Conservation (phyloP, 2,113 vertebrate genomes). For the Cygnus atratus region DNA sequence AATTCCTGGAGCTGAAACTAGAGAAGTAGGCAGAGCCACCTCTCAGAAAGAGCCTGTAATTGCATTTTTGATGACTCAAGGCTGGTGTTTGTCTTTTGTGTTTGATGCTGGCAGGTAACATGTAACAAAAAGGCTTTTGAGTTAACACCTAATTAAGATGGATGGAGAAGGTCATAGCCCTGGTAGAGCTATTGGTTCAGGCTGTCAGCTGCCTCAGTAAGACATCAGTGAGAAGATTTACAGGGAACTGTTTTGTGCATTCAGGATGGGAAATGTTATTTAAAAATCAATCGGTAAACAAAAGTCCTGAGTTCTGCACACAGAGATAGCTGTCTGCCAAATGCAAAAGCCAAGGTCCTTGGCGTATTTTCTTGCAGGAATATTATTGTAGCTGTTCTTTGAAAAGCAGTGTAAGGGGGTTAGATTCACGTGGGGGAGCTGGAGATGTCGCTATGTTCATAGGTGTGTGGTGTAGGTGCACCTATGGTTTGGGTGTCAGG, state of each 20-base stretch:
- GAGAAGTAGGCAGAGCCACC: conserved; percentile 12
- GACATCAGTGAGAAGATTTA: conserved; percentile 25
- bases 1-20: conserved; percentile 40
- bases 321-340: background rate
- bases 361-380: background rate
- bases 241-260: background rate
- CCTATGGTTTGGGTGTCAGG: background rate
- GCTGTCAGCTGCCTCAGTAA: conserved; percentile 17
- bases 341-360: background rate
- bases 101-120: conserved; percentile 48
- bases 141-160: conserved; percentile 64
- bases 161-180: conserved; percentile 41
- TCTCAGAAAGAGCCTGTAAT: conserved; percentile 67
- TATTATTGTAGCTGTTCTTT: background rate
- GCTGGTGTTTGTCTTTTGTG: conserved; percentile 69
- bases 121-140: conserved; percentile 45
- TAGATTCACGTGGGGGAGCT: background rate
- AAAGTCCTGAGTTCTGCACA: background rate
- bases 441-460: rapidly evolving
- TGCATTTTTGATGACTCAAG: conserved; percentile 60
- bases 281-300: conserved; percentile 48
- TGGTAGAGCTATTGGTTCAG: background rate
- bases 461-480: background rate
- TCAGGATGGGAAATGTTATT: conserved; percentile 41
- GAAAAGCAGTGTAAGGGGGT: background rate